Percentiles rank a stretch among this genome's conserved stretches.
These are phyloP conservation scores for Apoderus coryli DNA, from an alignment of 2,888 invertebrate genomes.

Conservation along the genomic window DNA sequence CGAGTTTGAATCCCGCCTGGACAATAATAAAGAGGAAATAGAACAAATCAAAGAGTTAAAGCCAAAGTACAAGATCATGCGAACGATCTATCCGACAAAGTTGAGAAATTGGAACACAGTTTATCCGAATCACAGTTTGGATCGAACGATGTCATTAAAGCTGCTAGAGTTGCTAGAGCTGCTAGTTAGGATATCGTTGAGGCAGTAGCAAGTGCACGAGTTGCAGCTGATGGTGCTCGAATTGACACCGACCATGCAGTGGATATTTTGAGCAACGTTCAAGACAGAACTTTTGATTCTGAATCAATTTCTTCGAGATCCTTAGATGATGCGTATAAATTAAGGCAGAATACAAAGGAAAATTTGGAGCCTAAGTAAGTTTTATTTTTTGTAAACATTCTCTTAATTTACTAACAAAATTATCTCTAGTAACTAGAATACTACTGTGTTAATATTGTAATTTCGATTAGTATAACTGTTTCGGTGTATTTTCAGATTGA, in stretches of 20 bases:
- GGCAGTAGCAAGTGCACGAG: conserved; percentile 52
- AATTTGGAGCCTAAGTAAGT: conserved; percentile 33
- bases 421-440: too few relatives aligned
- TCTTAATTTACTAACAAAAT: too few relatives aligned
- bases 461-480: too few relatives aligned
- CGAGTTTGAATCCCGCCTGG: conserved; percentile 21
- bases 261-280: conserved; percentile 38
- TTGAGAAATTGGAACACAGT: conserved; percentile 46
- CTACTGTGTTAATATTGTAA: too few relatives aligned
- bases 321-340: conserved; percentile 31
- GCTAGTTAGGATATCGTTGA: conserved; percentile 64
- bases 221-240: conserved; percentile 47
- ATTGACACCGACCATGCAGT: conserved; percentile 31
- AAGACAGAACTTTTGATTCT: conserved; percentile 34
- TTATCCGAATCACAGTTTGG: conserved; percentile 53
- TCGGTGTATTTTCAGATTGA: too few relatives aligned
- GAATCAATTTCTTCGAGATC: conserved; percentile 34
- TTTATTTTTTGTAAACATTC: too few relatives aligned
- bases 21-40: conserved; percentile 37
- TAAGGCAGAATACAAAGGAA: conserved; percentile 31
- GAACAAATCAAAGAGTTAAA: conserved; percentile 39
- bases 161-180: conserved; percentile 86
- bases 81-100: conserved; percentile 40
- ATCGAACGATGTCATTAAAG: conserved; percentile 65
- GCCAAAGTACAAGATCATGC: conserved; percentile 49